These are phyloP conservation scores for Patella vulgata DNA, from an alignment of 1,140 invertebrate genomes.

Conservation along the genomic window DNA sequence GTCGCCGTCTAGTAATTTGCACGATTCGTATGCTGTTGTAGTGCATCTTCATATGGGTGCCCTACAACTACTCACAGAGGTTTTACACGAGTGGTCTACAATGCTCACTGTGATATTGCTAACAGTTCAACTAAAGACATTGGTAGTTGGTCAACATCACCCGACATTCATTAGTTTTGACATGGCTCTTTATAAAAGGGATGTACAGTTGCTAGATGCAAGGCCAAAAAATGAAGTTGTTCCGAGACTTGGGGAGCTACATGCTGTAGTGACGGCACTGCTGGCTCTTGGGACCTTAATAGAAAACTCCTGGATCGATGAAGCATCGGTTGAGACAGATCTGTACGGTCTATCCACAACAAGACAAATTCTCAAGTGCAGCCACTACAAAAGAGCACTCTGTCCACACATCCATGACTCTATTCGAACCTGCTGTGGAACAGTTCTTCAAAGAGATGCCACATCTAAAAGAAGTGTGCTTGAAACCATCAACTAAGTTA, in stretches of 20 bases:
- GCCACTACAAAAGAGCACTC: slow-evolving; percentile 9
- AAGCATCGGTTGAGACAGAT: slow-evolving; percentile 12
- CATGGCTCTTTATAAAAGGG: slow-evolving; percentile 9
- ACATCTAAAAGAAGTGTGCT: too few relatives aligned
- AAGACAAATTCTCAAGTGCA: slow-evolving; percentile 17
- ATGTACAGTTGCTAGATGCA: slow-evolving; percentile 7
- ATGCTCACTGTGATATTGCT: slow-evolving; percentile 3
- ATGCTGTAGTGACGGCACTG: slow-evolving; percentile 19
- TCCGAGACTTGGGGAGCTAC: slow-evolving; percentile 35
- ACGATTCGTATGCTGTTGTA: slow-evolving; percentile 16
- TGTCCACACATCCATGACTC: slow-evolving; percentile 4
- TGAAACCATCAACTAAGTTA: too few relatives aligned
- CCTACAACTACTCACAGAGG: too few relatives aligned
- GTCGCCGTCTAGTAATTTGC: slow-evolving; percentile 32
- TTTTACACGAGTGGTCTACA: slow-evolving; percentile 6
- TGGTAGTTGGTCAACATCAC: neutral
- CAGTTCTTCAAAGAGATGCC: neutral
- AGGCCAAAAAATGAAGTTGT: slow-evolving; percentile 24
- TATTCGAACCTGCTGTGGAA: slow-evolving; percentile 12
- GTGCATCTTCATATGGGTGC: slow-evolving; percentile 18
- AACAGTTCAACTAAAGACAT: slow-evolving; percentile 2
- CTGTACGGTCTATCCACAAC: slow-evolving; percentile 4
- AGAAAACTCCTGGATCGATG: slow-evolving; percentile 16
- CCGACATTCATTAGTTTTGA: slow-evolving; percentile 3
- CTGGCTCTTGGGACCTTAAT: slow-evolving; percentile 10